Base-by-base conservation (phyloP, 2,888 invertebrate species). In the Lithophane leautieri region DNA sequence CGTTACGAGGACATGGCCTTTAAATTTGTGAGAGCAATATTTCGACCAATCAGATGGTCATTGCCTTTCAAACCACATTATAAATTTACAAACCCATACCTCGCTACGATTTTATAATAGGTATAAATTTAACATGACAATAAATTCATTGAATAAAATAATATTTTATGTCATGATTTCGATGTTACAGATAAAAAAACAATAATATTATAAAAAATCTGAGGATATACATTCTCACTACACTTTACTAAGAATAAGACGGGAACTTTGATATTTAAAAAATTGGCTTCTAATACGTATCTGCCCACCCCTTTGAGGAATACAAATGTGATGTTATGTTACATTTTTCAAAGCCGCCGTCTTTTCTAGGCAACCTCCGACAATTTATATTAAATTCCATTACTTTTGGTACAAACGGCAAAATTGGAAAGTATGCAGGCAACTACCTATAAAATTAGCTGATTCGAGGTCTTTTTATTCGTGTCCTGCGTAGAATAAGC, bases 201-300 rank as follows among this genome's bases (percentile, higher is more conserved):
- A 54, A 73, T 44, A 44, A 61, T 34, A 34, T 50, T 61, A 47
- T 79, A 62, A 63, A 79, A 28, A 40, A 67, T 76, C 52, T 67
- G 28, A 74, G 77, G 70, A 76, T 70, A 75, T 86, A 79, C 86
- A 87, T 87, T 86, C 88, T 87, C 88, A 73, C 58, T 63, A 65
- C n/a, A 67, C 77, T 68, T 78, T 62, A 25, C 65, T 42, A 58
- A 58, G 34, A 73, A 73, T 67, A 25, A 25, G 61, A 73, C 74
- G 72, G 73, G 73, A 68, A 60, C 63, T 68, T 79, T 70, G 28
- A 56, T 16, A 19, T 12, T 0, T 1, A 14, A n/a, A 28, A 0
- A 22, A 3, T 7, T 63, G 7, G 11, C n/a, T 44, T 65, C 6
- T 2, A 22, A 28, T 22, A 25, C 19, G 8, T 28, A 1, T 22